Conservation (phyloP, 2,113 vertebrate species). For the Bubo bubo region DNA sequence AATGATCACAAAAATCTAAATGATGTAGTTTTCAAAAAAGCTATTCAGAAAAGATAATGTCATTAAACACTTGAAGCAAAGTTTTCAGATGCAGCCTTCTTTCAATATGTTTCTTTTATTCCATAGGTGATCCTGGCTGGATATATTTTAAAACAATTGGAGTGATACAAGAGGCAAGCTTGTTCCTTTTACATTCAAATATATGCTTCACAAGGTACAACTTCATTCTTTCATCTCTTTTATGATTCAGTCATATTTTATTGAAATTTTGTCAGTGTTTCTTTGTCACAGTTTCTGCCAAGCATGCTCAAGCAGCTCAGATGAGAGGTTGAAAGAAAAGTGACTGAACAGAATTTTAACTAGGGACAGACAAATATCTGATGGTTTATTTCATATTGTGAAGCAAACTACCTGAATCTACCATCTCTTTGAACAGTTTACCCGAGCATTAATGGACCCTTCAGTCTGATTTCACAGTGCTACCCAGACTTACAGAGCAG, state of each 20-base stretch:
- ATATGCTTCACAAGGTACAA: constrained; percentile 9
- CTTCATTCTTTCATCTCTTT: constrained; percentile 27
- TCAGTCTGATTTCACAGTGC: not conserved
- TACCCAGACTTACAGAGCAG: not conserved
- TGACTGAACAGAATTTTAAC: constrained; percentile 40
- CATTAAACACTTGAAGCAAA: not conserved
- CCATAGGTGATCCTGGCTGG: not conserved
- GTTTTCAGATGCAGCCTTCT: not conserved
- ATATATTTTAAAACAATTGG: constrained; percentile 35
- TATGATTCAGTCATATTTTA: constrained; percentile 16
- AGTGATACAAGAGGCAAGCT: not conserved
- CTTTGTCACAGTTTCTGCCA: constrained; percentile 26
- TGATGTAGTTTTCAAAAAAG: not conserved
- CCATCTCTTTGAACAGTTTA: not conserved
- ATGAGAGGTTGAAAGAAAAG: constrained; percentile 17
- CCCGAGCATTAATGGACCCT: not conserved
- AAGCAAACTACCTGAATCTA: not conserved
- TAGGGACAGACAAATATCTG: constrained; percentile 1
- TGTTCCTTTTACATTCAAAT: constrained; percentile 20
- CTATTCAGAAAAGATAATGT: not conserved
- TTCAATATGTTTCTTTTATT: not conserved
- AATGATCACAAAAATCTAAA: constrained; percentile 8
- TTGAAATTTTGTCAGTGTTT: constrained; percentile 36
- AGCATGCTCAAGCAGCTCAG: constrained; percentile 30
- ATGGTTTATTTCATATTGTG: not conserved